Evolutionary conservation across 2,797 vertebrate species (phyloP), one percentile per base, ranked within the genome.

Genomic region (Acridotheres tristis): DNA sequence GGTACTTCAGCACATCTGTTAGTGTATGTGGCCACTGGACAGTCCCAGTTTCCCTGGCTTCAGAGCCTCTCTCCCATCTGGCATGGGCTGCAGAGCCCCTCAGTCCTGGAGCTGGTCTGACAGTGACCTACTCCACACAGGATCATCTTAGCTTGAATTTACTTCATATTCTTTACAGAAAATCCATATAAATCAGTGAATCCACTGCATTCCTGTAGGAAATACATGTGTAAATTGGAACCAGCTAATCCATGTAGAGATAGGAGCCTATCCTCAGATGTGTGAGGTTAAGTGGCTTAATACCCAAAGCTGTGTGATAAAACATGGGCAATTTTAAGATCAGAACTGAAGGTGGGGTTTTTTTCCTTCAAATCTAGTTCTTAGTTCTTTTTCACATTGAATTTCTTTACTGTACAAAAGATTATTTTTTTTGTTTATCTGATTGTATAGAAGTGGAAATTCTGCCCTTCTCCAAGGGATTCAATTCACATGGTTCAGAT

Each of bases 401-500:
- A 71, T 78, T 95, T 78, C 50, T 47, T 92, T 51, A 57, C 36
- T 58, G 50, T 61, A 65, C 72, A 72, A 92, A 81, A 78, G 15
- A 78, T 71, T 51, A 2, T 34, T 71, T 59, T 59, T 59, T 81
- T 86, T 71, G 54, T 85, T 89, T 75, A 78, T 80, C 62, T 88
- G 78, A 61, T 85, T 89, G 18, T 74, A 16, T 26, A 74, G 50
- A 87, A 87, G 63, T 91, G 34, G 67, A 95, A 86, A 82, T 94
- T 63, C 65, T 90, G 76, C 83, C 83, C 57, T 94, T 65, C 80
- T 59, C 82, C 88, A 63, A 84, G 66, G 74, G 65, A 85, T 88
- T 94, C 67, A 76, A 85, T 76, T 72, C 95, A 48, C 83, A 32
- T 32, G 34, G 83, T 95, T 96, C 85, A 94, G 53, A 82, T 93